Evolutionary conservation across 2,797 vertebrate genomes (phyloP), one percentile per base, ranked within the genome.

Genomic region (Melanotaenia maccullochi): DNA sequence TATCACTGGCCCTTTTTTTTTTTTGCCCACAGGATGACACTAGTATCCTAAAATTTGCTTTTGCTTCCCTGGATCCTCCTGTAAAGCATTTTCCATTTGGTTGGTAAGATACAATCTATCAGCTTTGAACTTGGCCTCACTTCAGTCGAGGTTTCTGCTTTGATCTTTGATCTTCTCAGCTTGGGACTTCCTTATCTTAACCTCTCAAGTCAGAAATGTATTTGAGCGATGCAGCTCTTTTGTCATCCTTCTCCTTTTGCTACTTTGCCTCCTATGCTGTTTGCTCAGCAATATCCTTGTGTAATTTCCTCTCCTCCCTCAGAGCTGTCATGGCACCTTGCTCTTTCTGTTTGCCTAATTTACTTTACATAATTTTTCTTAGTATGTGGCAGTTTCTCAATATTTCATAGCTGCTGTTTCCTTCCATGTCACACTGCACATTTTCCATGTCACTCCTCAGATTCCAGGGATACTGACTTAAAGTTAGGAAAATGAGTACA

Each of bases 31-130:
- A 36, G 55, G 57, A 42, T 49, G 5, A 13, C 11, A 22, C 35
- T 9, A 8, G 55, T 25, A 60, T 69, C 35, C 49, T 4, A 12
- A 52, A 52, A 52, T 52, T 52, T 42, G 18, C 30, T 42, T n/a
- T 60, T 5, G 20, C 33, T 67, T 33, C n/a, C 42, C 44, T 36
- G 42, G 22, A 36, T 38, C 33, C 24, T 60, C 33, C 28, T 24
- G 58, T 60, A 24, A 38, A 69, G 18, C 6, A 14, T 60, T 69
- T 60, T 69, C 67, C n/a, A 54, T 40, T 69, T 60, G 58, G 44
- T 38, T 60, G 22, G 14, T 40, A 13, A 60, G 47, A 69, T 60
- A 40, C 57, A 30, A 30, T 69, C 47, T 69, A 14, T 25, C 47
- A 69, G 33, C 20, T 33, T 52, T 51, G 49, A 60, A 60, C 22